Evolutionary conservation across 2,888 invertebrate genomes (phyloP).

Genomic region (Trichopoda pennipes): DNA sequence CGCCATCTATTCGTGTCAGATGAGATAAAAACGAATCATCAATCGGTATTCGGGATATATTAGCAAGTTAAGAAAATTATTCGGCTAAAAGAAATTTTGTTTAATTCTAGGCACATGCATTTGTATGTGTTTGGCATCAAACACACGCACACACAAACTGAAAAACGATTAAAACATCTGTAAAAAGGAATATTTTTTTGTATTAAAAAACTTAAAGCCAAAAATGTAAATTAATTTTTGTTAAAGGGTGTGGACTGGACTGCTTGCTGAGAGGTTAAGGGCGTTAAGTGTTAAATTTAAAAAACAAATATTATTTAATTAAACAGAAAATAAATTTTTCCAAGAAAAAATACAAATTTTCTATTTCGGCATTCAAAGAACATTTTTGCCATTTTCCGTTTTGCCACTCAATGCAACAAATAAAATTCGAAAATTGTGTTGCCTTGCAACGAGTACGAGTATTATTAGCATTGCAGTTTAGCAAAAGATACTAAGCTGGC

Average conservation of each 20-base stretch:
- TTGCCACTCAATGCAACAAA: slow-evolving; percentile 1
- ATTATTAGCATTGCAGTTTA: not conserved
- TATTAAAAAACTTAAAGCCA: too few relatives aligned
- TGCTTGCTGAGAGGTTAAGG: too few relatives aligned
- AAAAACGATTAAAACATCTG: not conserved
- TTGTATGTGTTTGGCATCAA: not conserved
- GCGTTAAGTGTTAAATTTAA: too few relatives aligned
- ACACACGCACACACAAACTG: not conserved
- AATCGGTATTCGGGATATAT: slow-evolving; percentile 13
- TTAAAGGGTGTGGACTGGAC: too few relatives aligned
- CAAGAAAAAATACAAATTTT: too few relatives aligned
- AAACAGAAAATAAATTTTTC: too few relatives aligned
- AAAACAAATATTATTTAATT: too few relatives aligned
- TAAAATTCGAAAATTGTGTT: not conserved
- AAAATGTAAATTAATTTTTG: too few relatives aligned
- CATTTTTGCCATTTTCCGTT: not conserved
- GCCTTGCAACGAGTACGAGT: too few relatives aligned
- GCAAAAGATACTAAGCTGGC: too few relatives aligned
- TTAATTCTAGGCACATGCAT: slow-evolving; percentile 5
- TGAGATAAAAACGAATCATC: slow-evolving; percentile 44
- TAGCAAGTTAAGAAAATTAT: slow-evolving; percentile 16
- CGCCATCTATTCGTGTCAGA: slow-evolving; percentile 30
- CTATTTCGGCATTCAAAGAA: too few relatives aligned
- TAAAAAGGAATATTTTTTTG: slow-evolving; percentile 13
- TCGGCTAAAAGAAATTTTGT: slow-evolving; percentile 15